Base-by-base conservation (phyloP, 2,113 vertebrate species). In the Hippocampus mohnikei region DNA sequence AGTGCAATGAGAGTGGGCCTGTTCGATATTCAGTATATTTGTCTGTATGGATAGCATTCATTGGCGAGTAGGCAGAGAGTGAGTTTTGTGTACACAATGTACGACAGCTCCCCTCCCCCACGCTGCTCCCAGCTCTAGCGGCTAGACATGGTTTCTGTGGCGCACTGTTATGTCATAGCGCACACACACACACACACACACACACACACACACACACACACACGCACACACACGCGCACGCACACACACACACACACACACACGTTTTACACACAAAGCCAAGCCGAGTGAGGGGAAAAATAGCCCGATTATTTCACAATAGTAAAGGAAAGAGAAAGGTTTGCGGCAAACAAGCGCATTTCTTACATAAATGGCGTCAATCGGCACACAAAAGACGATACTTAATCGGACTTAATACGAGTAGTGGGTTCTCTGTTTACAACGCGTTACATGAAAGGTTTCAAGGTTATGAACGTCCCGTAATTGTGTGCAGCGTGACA, bases 131-230 rank as follows among this genome's bases (percentile, higher is more conserved):
- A 62, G 68, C 69, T 42, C 63, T 78, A 78, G 75, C 58, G 75
- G 70, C 72, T 69, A 44, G 76, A 85, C 76, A 84, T 76, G 80
- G 80, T 85, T 76, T 86, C 82, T 78, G 74, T 85, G 71, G 79
- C 58, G 70, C 77, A 42, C 75, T 85, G 88, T 91, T 91, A 90
- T 90, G 90, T 89, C 88, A 90, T 84, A 81, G 79, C 74, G 77
- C 72, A 68, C 72, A 81, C 80, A 74, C 77, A 33, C 29, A 33
- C 46, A 50, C 48, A 50, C 18, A 50, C 53, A 7, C 53, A 87
- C 81, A 82, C 80, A 75, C 72, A 70, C 72, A 5, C 46, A 5
- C 15, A 5, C 46, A 0, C 50, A 2, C 46, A 5, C 46, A 48
- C 48, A 50, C 48, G 20, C 53, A 7, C 53, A 87, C 81, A 82